Evolutionary conservation across 2,797 vertebrate species (phyloP).

Genomic region (Premnoplex brunnescens): DNA sequence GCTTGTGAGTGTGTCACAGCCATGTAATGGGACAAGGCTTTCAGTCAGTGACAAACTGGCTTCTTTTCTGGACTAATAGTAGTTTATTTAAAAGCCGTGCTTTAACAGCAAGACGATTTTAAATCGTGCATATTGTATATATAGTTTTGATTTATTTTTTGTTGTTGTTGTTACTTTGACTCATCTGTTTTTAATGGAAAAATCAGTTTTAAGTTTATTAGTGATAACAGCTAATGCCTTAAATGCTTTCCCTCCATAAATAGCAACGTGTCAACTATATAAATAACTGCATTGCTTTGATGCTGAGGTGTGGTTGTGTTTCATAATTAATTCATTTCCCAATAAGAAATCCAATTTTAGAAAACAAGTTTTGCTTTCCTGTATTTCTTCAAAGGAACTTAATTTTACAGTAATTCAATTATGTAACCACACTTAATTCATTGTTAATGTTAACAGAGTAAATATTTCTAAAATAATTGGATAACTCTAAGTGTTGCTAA

Average conservation of each 20-base stretch:
- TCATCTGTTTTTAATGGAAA: background rate
- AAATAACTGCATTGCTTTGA: background rate
- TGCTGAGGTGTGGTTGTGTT: background rate
- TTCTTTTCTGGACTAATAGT: background rate
- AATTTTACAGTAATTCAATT: background rate
- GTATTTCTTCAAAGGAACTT: background rate
- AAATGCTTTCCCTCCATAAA: background rate
- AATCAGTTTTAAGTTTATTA: background rate
- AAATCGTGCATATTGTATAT: background rate
- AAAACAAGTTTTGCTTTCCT: background rate
- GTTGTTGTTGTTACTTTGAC: background rate
- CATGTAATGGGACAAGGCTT: rapidly evolving
- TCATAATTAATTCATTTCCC: conserved; percentile 6
- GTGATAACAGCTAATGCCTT: background rate
- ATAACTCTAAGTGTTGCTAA: background rate
- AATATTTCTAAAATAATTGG: background rate
- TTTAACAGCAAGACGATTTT: background rate
- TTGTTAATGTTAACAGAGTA: background rate
- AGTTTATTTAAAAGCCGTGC: background rate
- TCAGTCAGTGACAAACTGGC: background rate
- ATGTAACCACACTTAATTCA: background rate
- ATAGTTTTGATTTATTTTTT: background rate
- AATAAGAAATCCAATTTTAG: background rate
- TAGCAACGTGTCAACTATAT: background rate
- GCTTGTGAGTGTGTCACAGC: background rate